phyloP scores from a whole-genome alignment of 2,113 vertebrate species.

The Andinoacara biseriatus region DNA sequence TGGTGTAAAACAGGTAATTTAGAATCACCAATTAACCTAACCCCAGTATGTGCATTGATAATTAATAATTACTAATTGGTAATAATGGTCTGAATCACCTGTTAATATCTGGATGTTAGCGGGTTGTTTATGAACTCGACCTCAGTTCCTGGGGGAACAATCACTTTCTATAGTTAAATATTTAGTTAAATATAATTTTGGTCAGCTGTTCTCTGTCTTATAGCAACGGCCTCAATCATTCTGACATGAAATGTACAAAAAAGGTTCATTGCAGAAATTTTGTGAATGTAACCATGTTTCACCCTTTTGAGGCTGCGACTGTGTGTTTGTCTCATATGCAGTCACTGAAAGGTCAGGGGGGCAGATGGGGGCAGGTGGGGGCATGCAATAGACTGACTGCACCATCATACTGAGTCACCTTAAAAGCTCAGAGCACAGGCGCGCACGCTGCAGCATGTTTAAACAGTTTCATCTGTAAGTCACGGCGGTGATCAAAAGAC shows the following conservation, averaged over 20 bases:
- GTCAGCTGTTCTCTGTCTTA: too few species aligned
- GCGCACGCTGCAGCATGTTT: accelerated
- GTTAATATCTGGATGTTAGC: too few species aligned
- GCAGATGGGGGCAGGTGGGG: not conserved
- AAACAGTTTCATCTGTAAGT: not conserved
- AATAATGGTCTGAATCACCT: too few species aligned
- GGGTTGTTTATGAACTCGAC: too few species aligned
- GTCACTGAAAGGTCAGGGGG: not conserved
- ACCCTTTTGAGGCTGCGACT: not conserved
- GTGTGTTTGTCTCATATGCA: not conserved
- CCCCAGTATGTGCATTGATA: too few species aligned
- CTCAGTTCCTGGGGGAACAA: too few species aligned
- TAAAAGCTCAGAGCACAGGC: not conserved
- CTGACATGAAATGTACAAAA: not conserved
- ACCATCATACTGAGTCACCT: not conserved
- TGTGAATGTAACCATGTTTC: not conserved
- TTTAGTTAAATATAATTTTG: too few species aligned
- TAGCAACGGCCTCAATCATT: too few species aligned
- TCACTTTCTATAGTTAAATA: too few species aligned
- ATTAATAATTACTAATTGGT: too few species aligned
- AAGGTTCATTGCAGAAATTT: not conserved
- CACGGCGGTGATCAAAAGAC: not conserved
- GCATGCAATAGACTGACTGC: not conserved
- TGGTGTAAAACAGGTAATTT: too few species aligned
- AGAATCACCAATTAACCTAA: too few species aligned